Evolutionary conservation across 1,140 invertebrate species (phyloP).

Genomic region (Listronotus bonariensis): DNA sequence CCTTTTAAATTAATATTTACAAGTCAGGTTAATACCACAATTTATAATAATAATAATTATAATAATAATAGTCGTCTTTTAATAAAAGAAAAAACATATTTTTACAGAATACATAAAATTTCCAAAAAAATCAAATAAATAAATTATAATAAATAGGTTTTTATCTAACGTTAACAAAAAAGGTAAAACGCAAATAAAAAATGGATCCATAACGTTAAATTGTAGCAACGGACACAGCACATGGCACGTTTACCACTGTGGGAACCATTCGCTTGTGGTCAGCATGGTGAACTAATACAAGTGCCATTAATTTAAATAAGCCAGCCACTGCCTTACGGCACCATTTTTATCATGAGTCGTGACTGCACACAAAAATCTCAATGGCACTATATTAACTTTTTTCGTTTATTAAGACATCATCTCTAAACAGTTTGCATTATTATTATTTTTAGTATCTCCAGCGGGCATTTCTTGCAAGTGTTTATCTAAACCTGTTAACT

Average conservation of each 20-base stretch:
- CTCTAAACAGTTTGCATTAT: conserved; percentile 25
- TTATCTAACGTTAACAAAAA: no score
- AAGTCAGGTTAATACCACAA: no score
- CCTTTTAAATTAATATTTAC: no score
- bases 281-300: conserved; percentile 1
- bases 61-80: no score
- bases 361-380: conserved; percentile 33
- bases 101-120: no score
- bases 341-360: conserved; percentile 25
- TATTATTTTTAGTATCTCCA: conserved; percentile 15
- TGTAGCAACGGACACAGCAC: neutral
- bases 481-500: neutral
- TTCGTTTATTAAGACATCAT: conserved; percentile 34
- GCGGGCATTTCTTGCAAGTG: neutral
- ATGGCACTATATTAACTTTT: conserved; percentile 30
- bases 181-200: no score
- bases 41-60: no score
- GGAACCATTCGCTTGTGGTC: conserved; percentile 5
- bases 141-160: no score
- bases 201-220: no score
- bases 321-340: conserved; percentile 21
- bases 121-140: no score
- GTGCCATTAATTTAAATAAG: conserved; percentile 23
- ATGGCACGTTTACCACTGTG: neutral
- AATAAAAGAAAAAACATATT: no score